Evolutionary conservation across 2,797 vertebrate genomes (phyloP).

Genomic region (Sebastes kiyomatsui): DNA sequence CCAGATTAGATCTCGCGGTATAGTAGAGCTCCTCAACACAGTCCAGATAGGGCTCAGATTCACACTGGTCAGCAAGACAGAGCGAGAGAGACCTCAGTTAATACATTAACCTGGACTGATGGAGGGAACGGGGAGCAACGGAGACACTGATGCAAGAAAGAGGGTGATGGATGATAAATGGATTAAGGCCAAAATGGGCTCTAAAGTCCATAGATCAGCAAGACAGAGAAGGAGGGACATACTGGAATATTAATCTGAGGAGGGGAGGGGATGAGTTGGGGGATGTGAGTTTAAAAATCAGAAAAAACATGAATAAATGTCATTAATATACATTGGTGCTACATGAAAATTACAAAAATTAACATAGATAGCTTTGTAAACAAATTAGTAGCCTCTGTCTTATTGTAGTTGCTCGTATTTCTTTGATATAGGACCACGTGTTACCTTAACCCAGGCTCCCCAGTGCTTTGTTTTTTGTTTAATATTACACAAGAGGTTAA

Average conservation of each 20-base stretch:
- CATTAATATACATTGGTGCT: not conserved
- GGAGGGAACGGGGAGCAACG: constrained; percentile 37
- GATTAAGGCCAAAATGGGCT: constrained; percentile 48
- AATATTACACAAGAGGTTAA: not conserved
- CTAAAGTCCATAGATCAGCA: constrained; percentile 20
- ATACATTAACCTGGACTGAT: constrained; percentile 85
- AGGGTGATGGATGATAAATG: constrained; percentile 45
- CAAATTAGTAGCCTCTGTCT: not conserved
- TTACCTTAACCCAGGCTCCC: not conserved
- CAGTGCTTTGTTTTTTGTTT: not conserved
- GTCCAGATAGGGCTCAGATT: constrained; percentile 96
- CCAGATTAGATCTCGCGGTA: constrained; percentile 99
- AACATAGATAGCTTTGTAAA: not conserved
- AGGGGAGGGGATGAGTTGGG: not conserved
- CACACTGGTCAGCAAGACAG: constrained; percentile 92
- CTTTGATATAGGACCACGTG: not conserved
- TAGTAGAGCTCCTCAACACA: constrained; percentile 98
- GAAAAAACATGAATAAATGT: constrained; percentile 5
- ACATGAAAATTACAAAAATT: not conserved
- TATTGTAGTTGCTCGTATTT: not conserved
- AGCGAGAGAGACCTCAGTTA: constrained; percentile 86
- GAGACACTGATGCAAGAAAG: constrained; percentile 35
- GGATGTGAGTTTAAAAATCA: not conserved
- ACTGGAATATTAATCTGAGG: constrained; percentile 34
- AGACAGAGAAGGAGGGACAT: constrained; percentile 17